phyloP scores from a whole-genome alignment of 2,888 invertebrate genomes.

The Troides helena region DNA sequence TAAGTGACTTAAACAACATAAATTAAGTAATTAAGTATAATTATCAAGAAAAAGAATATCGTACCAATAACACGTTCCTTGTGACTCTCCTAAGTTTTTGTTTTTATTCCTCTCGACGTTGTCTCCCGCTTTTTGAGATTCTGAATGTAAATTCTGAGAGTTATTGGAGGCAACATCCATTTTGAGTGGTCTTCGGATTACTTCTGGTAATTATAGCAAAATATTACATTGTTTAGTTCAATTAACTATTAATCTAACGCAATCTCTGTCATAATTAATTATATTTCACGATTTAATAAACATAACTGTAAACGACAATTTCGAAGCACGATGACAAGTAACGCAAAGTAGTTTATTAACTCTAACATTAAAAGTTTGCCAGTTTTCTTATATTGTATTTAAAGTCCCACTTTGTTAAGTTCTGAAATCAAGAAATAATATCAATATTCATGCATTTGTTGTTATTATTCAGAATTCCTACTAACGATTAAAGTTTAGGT shows the following conservation, averaged over 20 bases:
- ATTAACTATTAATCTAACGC: neutral
- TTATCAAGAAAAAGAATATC: conserved; percentile 18
- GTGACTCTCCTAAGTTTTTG: conserved; percentile 59
- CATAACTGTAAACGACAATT: conserved; percentile 17
- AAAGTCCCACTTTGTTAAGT: no score
- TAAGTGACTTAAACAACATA: no score
- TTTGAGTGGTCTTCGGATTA: conserved; percentile 50
- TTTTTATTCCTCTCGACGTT: conserved; percentile 58
- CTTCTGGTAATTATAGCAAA: conserved; percentile 42
- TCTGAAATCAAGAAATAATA: no score
- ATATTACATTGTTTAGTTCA: conserved; percentile 37
- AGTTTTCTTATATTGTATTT: no score
- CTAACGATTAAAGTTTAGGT: no score
- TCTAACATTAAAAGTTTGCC: no score
- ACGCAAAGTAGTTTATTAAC: conserved; percentile 23
- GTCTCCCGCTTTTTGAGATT: conserved; percentile 67
- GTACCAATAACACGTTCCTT: conserved; percentile 70
- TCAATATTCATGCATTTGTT: no score
- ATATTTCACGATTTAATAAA: neutral
- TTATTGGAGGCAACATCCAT: conserved; percentile 46
- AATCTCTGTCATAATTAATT: conserved; percentile 12
- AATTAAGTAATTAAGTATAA: no score
- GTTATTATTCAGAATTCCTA: no score
- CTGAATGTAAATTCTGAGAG: conserved; percentile 51
- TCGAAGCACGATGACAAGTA: conserved; percentile 21